Evolutionary conservation across 2,888 invertebrate genomes (phyloP), one percentile per base, ranked within the genome.

Genomic region (Eustalomyia histrio): DNA sequence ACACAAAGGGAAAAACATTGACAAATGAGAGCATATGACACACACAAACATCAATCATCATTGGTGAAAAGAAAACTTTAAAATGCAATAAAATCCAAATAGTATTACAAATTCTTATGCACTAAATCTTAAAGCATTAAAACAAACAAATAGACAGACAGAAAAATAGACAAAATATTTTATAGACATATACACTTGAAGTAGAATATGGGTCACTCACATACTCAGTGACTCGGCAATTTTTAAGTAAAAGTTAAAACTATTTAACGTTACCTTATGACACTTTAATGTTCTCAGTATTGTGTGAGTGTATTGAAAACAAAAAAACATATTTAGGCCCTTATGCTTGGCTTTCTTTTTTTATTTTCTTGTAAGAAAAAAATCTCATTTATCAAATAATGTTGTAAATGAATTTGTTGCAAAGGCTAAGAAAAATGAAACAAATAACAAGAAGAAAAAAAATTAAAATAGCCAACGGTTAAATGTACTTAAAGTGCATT

Each of bases 211-310:
- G 81, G 81, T 81, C 78, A 76, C 58, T 74, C 61, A 65, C 69
- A 61, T 50, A 50, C 69, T 52, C 69, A 69, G 29, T 80, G 80
- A 80, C 69, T 76, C 64, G 73, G 64, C 73, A 69, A 76, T 61
- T 65, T 74, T 80, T n/a, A 71, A 74, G 78, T 81, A 81, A 81
- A 81, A 81, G 80, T 78, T 74, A 43, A 79, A 69, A 50, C 35
- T 67, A 60, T 68, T 76, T 68, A 69, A 69, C 72, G 24, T 67
- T 53, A n/a, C 18, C 63, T 63, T 69, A 64, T 68, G 72, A 76
- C 73, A 80, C 64, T 60, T 58, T 53, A 35, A 57, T 76, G 64
- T 80, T 67, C 29, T 63, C 3, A 6, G 5, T 21, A 21, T 3
- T 47, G 5, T 47, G n/a, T 47, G 39, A 12, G 39, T 14, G 39